These are phyloP conservation scores for Oryzias curvinotus DNA, from an alignment of 2,113 vertebrate species.

Conservation along the genomic window DNA sequence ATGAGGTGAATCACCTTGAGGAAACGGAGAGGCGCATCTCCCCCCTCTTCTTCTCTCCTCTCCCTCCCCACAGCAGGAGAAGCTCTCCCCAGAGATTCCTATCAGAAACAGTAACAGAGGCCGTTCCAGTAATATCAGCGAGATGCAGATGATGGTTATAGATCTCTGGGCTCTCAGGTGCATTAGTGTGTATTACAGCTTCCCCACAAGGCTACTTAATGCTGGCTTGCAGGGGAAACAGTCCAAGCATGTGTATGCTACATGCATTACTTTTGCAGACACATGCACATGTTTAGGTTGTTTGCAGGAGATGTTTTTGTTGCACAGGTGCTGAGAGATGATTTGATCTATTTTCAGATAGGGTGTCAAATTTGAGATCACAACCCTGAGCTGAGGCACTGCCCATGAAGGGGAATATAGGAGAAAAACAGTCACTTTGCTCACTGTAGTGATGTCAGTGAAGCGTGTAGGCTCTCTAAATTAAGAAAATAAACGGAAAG, in stretches of 20 bases:
- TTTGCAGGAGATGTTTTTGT: conserved; percentile 15
- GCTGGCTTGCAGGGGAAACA: conserved; percentile 58
- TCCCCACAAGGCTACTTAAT: conserved; percentile 74
- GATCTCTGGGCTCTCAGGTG: conserved; percentile 77
- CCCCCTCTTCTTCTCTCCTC: conserved; percentile 16
- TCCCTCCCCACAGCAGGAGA: conserved; percentile 23
- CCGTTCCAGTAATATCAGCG: conserved; percentile 73
- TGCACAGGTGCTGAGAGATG: background rate
- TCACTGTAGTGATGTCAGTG: conserved; percentile 33
- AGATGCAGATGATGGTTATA: conserved; percentile 75
- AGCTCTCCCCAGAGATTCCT: conserved; percentile 67
- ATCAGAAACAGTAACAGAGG: conserved; percentile 72
- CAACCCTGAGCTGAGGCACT: conserved; percentile 33
- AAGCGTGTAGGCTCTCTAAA: conserved; percentile 62
- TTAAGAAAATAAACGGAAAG: conserved; percentile 65
- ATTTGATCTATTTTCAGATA: conserved; percentile 5
- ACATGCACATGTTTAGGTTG: conserved; percentile 16
- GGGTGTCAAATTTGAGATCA: conserved; percentile 36
- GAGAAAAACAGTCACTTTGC: conserved; percentile 40
- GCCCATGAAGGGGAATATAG: conserved; percentile 34
- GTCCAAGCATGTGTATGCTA: conserved; percentile 29
- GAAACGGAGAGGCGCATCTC: conserved; percentile 65
- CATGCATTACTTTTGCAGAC: conserved; percentile 26
- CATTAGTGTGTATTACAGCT: conserved; percentile 74
- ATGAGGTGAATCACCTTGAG: conserved; percentile 74